phyloP scores from a whole-genome alignment of 30 jellyfish, hydroid and myxozoan genomes.

The Hydra vulgaris region DNA sequence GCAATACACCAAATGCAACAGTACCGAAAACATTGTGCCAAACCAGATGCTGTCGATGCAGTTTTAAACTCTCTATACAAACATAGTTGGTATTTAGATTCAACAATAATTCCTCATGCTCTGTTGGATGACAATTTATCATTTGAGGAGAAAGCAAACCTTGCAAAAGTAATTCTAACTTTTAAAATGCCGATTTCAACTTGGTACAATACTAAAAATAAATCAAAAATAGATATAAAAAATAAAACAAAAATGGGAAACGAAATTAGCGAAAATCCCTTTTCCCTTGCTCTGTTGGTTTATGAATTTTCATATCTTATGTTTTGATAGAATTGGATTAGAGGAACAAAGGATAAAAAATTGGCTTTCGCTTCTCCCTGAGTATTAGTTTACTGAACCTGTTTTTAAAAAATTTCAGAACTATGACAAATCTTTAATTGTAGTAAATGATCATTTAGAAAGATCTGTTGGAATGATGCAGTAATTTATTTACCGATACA shows the following conservation, averaged over 20 bases:
- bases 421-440: background rate
- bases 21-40: background rate
- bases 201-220: background rate
- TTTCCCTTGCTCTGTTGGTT: background rate
- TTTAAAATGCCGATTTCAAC: background rate
- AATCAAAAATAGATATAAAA: background rate
- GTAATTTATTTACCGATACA: background rate
- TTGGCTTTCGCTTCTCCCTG: background rate
- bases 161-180: background rate
- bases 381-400: background rate
- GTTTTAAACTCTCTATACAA: background rate
- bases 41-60: background rate
- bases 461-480: too few relatives aligned
- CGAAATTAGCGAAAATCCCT: background rate
- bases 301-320: background rate
- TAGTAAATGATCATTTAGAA: background rate
- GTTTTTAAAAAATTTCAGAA: background rate
- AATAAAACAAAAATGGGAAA: background rate
- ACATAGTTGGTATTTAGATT: background rate
- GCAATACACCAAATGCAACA: background rate
- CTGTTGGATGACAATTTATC: background rate
- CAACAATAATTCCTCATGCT: background rate
- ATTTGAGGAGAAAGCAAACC: background rate
- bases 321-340: background rate
- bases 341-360: background rate